phyloP scores from a whole-genome alignment of 2,888 invertebrate species.

The Nebria salina region DNA sequence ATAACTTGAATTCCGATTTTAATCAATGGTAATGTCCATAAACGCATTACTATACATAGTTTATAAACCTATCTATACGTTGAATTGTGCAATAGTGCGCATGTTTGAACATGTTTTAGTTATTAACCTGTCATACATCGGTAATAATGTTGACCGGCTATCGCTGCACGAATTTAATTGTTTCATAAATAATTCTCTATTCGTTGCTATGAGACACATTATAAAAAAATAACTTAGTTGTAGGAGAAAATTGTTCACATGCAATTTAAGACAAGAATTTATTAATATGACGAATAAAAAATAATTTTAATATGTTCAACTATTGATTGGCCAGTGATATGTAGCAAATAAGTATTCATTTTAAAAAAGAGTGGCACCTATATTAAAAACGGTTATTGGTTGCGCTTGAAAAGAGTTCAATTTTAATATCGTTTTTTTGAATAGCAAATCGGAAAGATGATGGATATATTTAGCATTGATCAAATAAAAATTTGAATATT shows the following conservation, averaged over 20 bases:
- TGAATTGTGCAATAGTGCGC: background rate
- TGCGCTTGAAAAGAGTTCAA: background rate
- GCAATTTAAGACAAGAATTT: no score
- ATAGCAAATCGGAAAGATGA: background rate
- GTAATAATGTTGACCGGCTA: background rate
- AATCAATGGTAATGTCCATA: background rate
- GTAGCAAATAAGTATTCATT: no score
- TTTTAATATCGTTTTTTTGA: background rate
- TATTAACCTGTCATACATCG: background rate
- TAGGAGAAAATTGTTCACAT: no score
- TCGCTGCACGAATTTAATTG: background rate
- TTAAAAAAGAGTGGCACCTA: no score
- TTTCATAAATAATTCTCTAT: background rate
- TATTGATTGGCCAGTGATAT: no score
- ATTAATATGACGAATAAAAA: no score
- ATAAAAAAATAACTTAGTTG: no score
- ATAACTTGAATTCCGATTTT: background rate
- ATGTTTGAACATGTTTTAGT: background rate
- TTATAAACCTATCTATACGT: background rate
- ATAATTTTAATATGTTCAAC: no score
- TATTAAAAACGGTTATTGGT: background rate
- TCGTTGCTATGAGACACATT: no score
- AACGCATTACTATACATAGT: background rate
- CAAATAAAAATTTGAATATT: conserved; percentile 1
- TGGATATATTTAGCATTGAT: background rate